Base-by-base conservation (phyloP, 2,113 vertebrate genomes). In the Varanus salvator region DNA sequence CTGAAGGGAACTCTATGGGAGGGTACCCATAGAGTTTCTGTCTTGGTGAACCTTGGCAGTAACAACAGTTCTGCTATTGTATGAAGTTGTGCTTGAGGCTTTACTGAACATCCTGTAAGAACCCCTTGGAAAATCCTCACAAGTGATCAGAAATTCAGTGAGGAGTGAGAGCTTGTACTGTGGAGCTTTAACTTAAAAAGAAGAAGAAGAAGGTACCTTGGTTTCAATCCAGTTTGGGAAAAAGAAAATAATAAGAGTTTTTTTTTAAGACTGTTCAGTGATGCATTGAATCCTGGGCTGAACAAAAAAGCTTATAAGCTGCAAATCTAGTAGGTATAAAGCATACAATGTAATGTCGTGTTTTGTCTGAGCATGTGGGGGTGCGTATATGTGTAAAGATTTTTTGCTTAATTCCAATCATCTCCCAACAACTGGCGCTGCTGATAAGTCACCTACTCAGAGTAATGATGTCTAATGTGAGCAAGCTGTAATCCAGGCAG, bases 401-500 rank as follows among this genome's bases (percentile, higher is more conserved):
- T 44, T 44, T 44, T 44, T 96, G 91, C 93, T 97, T 97, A 97
- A 97, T 97, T 96, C 97, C 95, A 97, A 94, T 97, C 94, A 21
- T 96, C 95, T 96, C 88, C 91, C 95, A 96, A 96, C 97, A 97
- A 97, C 97, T 97, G 97, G 96, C 94, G 92, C 93, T 96, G 92
- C 96, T 96, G 97, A 97, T 97, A 97, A 97, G 96, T 96, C 96
- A 97, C 96, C 96, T 97, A 97, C 95, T 96, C 92, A 57, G 92
- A 96, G 95, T 97, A 97, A 97, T 97, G 97, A 97, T 95, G 96
- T 96, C 97, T 96, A 97, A 97, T 96, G 93, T 95, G 94, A 95
- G 95, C 94, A 96, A 94, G 95, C 93, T 96, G 93, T 95, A 96
- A 96, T 90, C 96, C 94, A 93, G 93, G 87, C 95, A 92, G 94